Percentiles rank a stretch among this genome's conserved stretches.
Evolutionary conservation across 23 tunicate species (phyloP).

Genomic region (Oikopleura dioica): DNA sequence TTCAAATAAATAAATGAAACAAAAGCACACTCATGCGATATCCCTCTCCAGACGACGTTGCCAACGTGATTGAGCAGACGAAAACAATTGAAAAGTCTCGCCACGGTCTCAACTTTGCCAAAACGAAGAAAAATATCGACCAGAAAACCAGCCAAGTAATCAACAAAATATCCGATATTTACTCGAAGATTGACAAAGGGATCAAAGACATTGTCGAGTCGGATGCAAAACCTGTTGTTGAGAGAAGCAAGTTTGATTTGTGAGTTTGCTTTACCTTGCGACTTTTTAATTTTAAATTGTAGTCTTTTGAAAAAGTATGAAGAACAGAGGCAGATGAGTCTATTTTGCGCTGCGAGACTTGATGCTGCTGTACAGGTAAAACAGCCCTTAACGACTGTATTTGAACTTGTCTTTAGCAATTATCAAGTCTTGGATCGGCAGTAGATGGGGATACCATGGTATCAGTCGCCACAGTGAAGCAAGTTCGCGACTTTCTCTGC

Average conservation of each 20-base stretch:
- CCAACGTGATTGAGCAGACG: neutral
- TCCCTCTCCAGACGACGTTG: neutral
- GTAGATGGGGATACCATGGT: neutral
- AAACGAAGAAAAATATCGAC: neutral
- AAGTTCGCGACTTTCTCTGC: slow-evolving; percentile 6
- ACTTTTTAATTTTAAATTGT: too few relatives aligned
- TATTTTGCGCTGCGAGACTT: slow-evolving; percentile 7
- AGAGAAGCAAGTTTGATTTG: too few relatives aligned
- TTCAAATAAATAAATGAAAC: neutral
- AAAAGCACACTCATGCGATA: neutral
- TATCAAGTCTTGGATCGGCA: neutral
- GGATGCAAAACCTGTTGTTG: too few relatives aligned
- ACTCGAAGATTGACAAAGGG: slow-evolving; percentile 5
- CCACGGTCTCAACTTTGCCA: neutral
- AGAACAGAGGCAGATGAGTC: neutral
- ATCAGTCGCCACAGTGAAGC: neutral
- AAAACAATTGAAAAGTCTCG: neutral
- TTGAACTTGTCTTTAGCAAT: too few relatives aligned
- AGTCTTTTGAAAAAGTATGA: neutral
- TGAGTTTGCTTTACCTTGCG: too few relatives aligned
- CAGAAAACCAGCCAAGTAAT: neutral
- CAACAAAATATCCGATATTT: neutral
- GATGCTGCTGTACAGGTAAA: neutral
- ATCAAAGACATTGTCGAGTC: neutral
- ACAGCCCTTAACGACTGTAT: neutral